Percentiles rank a stretch among this genome's conserved stretches.
Evolutionary conservation across 2,113 vertebrate genomes (phyloP).

Genomic region (Coryphaenoides rupestris): DNA sequence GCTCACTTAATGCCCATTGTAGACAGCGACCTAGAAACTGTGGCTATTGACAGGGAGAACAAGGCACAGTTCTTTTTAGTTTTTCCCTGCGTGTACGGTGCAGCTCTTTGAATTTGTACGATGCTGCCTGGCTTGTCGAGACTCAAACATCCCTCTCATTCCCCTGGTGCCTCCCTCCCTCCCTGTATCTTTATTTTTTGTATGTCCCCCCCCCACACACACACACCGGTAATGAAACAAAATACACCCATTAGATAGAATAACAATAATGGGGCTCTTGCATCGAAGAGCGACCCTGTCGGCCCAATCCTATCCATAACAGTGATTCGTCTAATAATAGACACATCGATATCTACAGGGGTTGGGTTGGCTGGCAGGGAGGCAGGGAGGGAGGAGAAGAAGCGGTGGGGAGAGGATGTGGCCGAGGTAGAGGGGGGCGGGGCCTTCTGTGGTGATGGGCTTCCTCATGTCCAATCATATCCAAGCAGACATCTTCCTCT

Average conservation of each 20-base stretch:
- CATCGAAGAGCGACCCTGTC: conserved; percentile 42
- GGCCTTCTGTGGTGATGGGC: conserved; percentile 39
- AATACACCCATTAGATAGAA: conserved; percentile 5
- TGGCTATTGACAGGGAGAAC: too few species aligned
- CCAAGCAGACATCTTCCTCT: conserved; percentile 36
- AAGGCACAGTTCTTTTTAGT: background rate
- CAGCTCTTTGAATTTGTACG: background rate
- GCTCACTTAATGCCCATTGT: too few species aligned
- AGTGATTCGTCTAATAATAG: conserved; percentile 69
- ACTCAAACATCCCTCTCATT: conserved; percentile 11
- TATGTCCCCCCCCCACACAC: too few species aligned
- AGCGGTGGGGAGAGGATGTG: too few species aligned
- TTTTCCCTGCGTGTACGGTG: background rate
- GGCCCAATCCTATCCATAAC: conserved; percentile 41
- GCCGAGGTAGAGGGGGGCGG: background rate
- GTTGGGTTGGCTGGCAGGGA: too few species aligned
- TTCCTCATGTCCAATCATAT: conserved; percentile 34
- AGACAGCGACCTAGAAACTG: too few species aligned
- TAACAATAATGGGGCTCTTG: conserved; percentile 32
- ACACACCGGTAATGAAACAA: too few species aligned
- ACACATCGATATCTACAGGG: conserved; percentile 61
- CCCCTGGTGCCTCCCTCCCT: too few species aligned
- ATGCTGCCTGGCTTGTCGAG: background rate
- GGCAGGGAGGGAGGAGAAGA: too few species aligned
- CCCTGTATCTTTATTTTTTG: too few species aligned